A percentile compares a stretch with the other conserved stretches of the same genome.
These are phyloP conservation scores for Timema podura DNA, from an alignment of 2,888 invertebrate genomes.

Conservation along the genomic window DNA sequence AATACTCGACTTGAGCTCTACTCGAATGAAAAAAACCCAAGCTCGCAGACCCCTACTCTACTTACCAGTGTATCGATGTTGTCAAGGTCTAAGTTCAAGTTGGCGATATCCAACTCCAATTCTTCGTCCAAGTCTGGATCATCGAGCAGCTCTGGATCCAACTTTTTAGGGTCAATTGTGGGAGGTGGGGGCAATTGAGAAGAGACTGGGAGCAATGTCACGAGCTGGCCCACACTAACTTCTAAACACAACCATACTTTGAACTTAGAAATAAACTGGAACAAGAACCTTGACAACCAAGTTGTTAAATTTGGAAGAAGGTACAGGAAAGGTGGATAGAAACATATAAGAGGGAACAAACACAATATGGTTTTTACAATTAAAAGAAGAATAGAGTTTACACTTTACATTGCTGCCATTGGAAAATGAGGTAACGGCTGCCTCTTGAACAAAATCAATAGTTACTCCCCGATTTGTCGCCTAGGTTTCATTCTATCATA, in stretches of 20 bases:
- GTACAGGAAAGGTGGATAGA: too few relatives aligned
- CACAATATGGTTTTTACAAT: neutral
- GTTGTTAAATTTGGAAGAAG: neutral
- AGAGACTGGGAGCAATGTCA: neutral
- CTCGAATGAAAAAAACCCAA: too few relatives aligned
- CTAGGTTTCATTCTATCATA: too few relatives aligned
- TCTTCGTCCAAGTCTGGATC: constrained; percentile 57
- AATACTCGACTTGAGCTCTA: too few relatives aligned
- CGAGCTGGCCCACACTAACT: neutral
- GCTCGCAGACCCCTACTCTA: too few relatives aligned
- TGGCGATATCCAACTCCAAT: constrained; percentile 79
- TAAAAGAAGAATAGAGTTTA: too few relatives aligned
- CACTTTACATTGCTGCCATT: too few relatives aligned
- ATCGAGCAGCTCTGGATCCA: constrained; percentile 36
- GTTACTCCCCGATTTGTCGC: too few relatives aligned
- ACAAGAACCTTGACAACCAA: neutral
- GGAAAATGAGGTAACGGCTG: too few relatives aligned
- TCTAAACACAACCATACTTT: neutral
- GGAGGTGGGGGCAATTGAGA: neutral
- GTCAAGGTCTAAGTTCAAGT: constrained; percentile 71
- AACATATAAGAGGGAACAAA: too few relatives aligned
- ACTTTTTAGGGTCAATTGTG: constrained; percentile 22
- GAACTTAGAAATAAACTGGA: neutral
- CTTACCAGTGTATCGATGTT: constrained; percentile 67
- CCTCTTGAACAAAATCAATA: too few relatives aligned